phyloP scores from a whole-genome alignment of 1,140 invertebrate genomes.

The Conopomorpha cramerella region DNA sequence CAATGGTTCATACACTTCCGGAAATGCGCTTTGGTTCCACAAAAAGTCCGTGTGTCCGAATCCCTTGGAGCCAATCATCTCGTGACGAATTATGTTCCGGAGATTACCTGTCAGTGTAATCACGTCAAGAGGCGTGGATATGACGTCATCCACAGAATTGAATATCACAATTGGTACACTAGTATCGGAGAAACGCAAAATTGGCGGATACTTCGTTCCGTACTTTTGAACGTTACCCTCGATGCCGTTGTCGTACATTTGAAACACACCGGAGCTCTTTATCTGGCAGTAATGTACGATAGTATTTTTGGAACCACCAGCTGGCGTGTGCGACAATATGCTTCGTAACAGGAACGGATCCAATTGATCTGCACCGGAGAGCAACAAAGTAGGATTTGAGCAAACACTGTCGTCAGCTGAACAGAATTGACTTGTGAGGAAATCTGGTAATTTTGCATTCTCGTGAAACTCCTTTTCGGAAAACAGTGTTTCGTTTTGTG shows the following conservation, averaged over 20 bases:
- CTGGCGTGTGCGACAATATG: slow-evolving; percentile 6
- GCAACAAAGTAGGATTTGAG: slow-evolving; percentile 11
- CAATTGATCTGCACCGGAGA: slow-evolving; percentile 8
- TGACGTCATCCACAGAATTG: slow-evolving; percentile 66
- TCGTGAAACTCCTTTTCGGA: slow-evolving; percentile 7
- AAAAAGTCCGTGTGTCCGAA: slow-evolving; percentile 65
- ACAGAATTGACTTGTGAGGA: slow-evolving; percentile 62
- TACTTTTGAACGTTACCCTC: slow-evolving; percentile 60
- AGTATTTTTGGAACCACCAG: slow-evolving; percentile 13
- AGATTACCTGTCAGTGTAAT: slow-evolving; percentile 32
- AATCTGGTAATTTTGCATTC: slow-evolving; percentile 38
- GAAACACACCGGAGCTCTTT: slow-evolving; percentile 64
- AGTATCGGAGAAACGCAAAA: slow-evolving; percentile 64
- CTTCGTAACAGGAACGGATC: slow-evolving; percentile 2
- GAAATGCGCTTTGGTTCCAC: too few species aligned
- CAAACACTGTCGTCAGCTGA: slow-evolving; percentile 10
- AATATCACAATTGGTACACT: slow-evolving; percentile 66
- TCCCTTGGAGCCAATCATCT: slow-evolving; percentile 24
- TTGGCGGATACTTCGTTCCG: slow-evolving; percentile 58
- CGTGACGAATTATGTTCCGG: slow-evolving; percentile 38
- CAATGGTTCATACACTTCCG: too few species aligned
- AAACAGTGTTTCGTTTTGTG: slow-evolving; percentile 56
- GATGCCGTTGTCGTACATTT: slow-evolving; percentile 68
- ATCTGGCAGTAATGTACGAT: slow-evolving; percentile 67
- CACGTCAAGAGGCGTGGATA: slow-evolving; percentile 53